Base-by-base conservation (phyloP, 53 echinoderm and acorn worm species). In the Zoroaster sp. region DNA sequence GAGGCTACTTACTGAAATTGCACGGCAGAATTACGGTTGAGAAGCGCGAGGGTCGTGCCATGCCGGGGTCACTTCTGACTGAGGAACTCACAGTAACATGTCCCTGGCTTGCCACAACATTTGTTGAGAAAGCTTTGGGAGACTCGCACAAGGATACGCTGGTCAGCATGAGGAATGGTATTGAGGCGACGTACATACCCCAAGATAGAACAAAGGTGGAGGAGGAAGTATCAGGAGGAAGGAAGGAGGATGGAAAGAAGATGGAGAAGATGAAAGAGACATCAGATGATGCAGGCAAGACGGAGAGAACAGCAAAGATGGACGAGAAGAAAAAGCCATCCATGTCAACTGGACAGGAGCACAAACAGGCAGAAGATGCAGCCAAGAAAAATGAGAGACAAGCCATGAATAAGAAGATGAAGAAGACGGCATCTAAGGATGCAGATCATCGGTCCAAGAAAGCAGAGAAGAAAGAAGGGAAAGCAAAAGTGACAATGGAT, bases 1-100 rank as follows among this genome's bases (percentile, higher is more conserved):
- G 85, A 3, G 85, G 85, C 51, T 71, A 85, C 35, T 46, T 85
- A 32, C 51, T 85, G 0, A 85, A 85, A 85, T 20, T 85, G 11
- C 70, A 42, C 49, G 32, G 85, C 72, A 45, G 71, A 39, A 47
- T 85, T 20, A 70, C 85, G 8, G 69, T 85, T 34, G 85, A 85
- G 71, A 47, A 21, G 12, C 85, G 85, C 0, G 85, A 85, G 70
- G 85, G 85, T 9, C 47, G 66, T 5, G 28, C 14, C 7, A 49
- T 70, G 85, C 35, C 70, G 0, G 85, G 85, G 14, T 69, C 85
- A 20, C 70, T 71, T 21, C 47, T 85, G n/a, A 85, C 85, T 1
- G 85, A 85, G 85, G 49, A 85, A 18, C 38, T 85, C 34, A 85
- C 85, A 4, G n/a, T 85, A 20, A 85, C 85, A 4, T 85, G 85